phyloP scores from a whole-genome alignment of 1,140 invertebrate species.

The Pentalonia nigronervosa region DNA sequence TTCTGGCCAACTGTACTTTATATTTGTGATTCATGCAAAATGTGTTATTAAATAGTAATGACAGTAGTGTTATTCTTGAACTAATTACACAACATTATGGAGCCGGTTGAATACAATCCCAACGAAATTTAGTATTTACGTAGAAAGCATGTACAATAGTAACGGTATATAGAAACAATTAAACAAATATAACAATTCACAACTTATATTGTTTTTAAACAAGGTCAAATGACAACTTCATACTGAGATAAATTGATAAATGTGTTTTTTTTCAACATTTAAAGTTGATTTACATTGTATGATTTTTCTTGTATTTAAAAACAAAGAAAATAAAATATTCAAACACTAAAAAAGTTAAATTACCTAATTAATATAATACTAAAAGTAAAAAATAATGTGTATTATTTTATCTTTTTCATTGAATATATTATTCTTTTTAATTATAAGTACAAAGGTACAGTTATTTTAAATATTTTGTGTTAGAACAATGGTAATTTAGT shows the following conservation, averaged over 20 bases:
- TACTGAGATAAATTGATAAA: background rate
- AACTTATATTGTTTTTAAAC: background rate
- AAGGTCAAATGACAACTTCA: background rate
- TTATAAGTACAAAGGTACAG: no score
- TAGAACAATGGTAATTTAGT: no score
- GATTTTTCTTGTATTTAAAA: background rate
- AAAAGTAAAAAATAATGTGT: no score
- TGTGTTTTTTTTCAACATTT: background rate
- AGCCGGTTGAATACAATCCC: conserved; percentile 19
- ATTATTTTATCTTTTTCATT: no score
- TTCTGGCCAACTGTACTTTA: conserved; percentile 26
- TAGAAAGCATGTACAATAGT: background rate
- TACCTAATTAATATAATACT: no score
- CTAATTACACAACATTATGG: background rate
- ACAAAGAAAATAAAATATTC: background rate
- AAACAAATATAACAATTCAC: background rate
- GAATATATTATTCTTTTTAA: no score
- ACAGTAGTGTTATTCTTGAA: conserved; percentile 24
- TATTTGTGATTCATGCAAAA: background rate
- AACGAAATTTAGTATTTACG: background rate
- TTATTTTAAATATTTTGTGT: no score
- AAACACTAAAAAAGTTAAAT: no score
- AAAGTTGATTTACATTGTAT: background rate
- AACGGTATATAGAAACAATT: conserved; percentile 15
- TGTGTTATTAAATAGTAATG: conserved; percentile 32